phyloP scores from a whole-genome alignment of 2,113 vertebrate genomes.

The Amazona guildingii region DNA sequence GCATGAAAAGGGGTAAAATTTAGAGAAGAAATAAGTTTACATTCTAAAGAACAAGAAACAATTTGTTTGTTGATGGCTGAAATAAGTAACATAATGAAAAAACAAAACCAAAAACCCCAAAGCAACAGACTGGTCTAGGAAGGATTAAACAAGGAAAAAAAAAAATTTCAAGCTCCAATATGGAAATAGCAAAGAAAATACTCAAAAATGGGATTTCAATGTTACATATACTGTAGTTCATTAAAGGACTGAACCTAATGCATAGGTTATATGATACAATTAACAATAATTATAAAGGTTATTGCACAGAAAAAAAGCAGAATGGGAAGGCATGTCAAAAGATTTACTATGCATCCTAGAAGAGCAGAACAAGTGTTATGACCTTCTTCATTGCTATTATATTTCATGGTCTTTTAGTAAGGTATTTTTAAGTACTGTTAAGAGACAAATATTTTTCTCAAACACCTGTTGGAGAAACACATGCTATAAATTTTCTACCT shows the following conservation, averaged over 20 bases:
- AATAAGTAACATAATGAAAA: background rate
- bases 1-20: background rate
- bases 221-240: background rate
- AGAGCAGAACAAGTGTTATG: background rate
- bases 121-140: background rate
- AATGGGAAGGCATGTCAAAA: background rate
- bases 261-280: background rate
- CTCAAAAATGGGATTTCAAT: background rate
- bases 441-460: background rate
- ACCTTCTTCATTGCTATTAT: background rate
- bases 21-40: background rate
- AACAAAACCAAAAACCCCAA: fast-evolving
- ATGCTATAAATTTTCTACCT: conserved; percentile 14
- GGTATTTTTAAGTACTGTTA: background rate
- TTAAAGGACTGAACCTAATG: background rate
- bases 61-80: background rate
- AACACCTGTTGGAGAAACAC: conserved; percentile 15
- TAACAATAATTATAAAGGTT: background rate
- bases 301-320: background rate
- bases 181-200: background rate
- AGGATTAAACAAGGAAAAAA: background rate
- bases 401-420: conserved; percentile 29
- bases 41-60: conserved; percentile 17
- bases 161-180: background rate
- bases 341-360: background rate